Conservation (phyloP, 2,888 invertebrate genomes). For the Scaptomyza caliginosa region DNA sequence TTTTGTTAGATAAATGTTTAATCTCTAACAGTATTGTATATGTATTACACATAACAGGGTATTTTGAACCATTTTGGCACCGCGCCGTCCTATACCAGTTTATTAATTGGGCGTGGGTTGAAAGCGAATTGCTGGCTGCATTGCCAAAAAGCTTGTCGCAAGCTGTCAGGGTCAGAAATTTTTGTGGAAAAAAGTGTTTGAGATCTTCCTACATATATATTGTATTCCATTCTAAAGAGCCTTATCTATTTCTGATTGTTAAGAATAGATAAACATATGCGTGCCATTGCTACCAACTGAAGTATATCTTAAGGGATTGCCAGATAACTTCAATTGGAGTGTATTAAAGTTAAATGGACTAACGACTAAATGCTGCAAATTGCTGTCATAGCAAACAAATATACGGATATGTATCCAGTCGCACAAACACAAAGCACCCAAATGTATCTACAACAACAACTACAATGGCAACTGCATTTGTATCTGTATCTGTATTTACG, state of each 20-base stretch:
- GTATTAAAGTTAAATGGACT: conserved; percentile 70
- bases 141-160: conserved; percentile 63
- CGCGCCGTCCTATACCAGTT: conserved; percentile 42
- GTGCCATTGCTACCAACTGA: not conserved
- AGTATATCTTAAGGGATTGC: conserved; percentile 24
- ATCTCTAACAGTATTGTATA: too few species aligned
- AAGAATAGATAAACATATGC: conserved; percentile 36
- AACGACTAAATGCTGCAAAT: conserved; percentile 66
- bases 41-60: not conserved
- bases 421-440: not conserved
- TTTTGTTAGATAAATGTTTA: too few species aligned
- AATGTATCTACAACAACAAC: conserved; percentile 7
- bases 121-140: conserved; percentile 50
- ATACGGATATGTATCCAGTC: conserved; percentile 1
- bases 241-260: conserved; percentile 24
- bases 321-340: conserved; percentile 50
- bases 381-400: conserved; percentile 58
- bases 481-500: conserved; percentile 6
- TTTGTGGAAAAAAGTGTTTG: too few species aligned
- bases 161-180: conserved; percentile 26
- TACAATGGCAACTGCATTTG: conserved; percentile 3
- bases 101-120: conserved; percentile 69
- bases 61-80: conserved; percentile 50
- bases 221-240: not conserved
- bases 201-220: not conserved